Evolutionary conservation across 2,113 vertebrate species (phyloP), one percentile per base, ranked within the genome.

Genomic region (Phalacrocorax pelagicus): DNA sequence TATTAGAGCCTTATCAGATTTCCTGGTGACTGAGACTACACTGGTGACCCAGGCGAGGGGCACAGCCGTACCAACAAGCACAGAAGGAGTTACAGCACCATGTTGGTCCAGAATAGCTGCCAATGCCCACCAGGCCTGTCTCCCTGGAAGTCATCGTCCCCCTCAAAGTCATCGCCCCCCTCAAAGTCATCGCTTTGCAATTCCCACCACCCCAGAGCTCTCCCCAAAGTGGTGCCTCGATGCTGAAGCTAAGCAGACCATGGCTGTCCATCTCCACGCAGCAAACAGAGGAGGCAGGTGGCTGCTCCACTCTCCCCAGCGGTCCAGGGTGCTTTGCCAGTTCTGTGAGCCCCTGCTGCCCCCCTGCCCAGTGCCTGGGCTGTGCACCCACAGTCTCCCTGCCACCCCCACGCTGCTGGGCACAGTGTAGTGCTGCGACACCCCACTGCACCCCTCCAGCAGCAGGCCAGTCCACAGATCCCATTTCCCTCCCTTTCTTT

Each of bases 1-100:
- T 58, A 91, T 15, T 58, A 47, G 49, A 85, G 74, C 89, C 83
- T 82, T 75, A 92, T 96, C 96, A 97, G 83, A 94, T 96, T 96
- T 94, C 95, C 86, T 63, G 67, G 90, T 91, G 92, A 83, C 65
- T 92, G 94, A 94, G 30, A n/a, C 49, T 6, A 6, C 0, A 0
- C 20, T 5, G 30, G n/a, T 73, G 74, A 93, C 81, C 3, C 0
- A 34, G 51, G 4, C 3, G 5, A 94, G 96, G 92, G 92, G 79
- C 86, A 94, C 0, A 3, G 74, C 4, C 4, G 7, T 2, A 4
- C 67, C 55, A 34, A 30, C 11, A 1, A 4, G 42, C 75, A 7
- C 14, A 19, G 90, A 54, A 44, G 69, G 23, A 55, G 34, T 54
- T 27, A 67, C 84, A 75, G 90, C 67, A 34, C 62, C 29, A 0